phyloP scores from a whole-genome alignment of 2,797 vertebrate genomes.

The Oreonectes daqikongensis region DNA sequence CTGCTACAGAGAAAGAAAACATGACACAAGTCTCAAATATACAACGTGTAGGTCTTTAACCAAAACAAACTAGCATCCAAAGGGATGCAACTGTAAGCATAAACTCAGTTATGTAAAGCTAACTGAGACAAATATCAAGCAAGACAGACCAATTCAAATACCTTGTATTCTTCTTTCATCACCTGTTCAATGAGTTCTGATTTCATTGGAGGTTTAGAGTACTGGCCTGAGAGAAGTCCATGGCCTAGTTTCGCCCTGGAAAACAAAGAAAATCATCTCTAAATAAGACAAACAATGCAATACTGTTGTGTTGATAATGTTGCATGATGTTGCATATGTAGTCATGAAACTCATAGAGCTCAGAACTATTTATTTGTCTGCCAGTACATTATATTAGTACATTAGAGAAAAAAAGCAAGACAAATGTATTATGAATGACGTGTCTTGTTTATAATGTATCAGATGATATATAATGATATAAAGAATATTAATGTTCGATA shows the following conservation, averaged over 20 bases:
- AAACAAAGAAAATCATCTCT: conserved; percentile 51
- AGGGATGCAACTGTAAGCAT: not conserved
- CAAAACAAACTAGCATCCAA: not conserved
- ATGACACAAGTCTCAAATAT: conserved; percentile 23
- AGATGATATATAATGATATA: not conserved
- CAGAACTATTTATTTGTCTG: not conserved
- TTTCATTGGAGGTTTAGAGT: conserved; percentile 96
- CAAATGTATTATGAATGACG: no score
- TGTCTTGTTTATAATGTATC: no score
- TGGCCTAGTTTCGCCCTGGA: conserved; percentile 95
- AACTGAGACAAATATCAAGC: conserved; percentile 39
- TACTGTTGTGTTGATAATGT: not conserved
- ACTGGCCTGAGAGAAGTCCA: conserved; percentile 94
- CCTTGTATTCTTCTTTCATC: conserved; percentile 99
- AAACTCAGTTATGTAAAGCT: not conserved
- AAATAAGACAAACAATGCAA: not conserved
- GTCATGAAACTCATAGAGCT: no score
- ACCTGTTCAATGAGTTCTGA: conserved; percentile 99
- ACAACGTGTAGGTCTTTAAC: not conserved
- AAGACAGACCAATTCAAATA: conserved; percentile 77
- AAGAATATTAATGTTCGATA: not conserved
- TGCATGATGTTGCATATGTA: not conserved
- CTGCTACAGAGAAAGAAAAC: conserved; percentile 76
- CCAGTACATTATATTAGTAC: no score
- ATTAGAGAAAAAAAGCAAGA: no score